Evolutionary conservation across 2,113 vertebrate genomes (phyloP).

Genomic region (Tricholaema leucomelas): DNA sequence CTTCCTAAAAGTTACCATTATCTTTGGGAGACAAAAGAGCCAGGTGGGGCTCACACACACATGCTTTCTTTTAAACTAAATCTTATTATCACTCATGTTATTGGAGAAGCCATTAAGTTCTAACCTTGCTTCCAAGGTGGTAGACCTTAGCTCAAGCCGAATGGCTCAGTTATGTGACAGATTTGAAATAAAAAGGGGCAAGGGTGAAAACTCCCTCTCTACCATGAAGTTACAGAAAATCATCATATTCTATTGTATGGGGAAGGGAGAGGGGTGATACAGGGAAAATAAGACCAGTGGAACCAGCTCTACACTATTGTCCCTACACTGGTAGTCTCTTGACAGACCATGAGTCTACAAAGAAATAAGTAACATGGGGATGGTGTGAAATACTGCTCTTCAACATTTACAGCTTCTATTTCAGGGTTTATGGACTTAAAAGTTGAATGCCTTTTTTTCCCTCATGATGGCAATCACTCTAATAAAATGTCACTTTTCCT

Average conservation of each 20-base stretch:
- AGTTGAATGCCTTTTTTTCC: not conserved
- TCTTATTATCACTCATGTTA: not conserved
- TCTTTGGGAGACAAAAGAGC: not conserved
- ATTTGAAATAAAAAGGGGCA: not conserved
- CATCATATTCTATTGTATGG: not conserved
- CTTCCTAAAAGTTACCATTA: constrained; percentile 6
- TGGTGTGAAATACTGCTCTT: not conserved
- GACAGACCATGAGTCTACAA: not conserved
- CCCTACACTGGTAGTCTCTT: not conserved
- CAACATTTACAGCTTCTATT: not conserved
- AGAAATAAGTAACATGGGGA: not conserved
- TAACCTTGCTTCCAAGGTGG: not conserved
- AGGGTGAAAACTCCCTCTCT: not conserved
- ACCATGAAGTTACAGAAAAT: not conserved
- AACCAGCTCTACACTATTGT: not conserved
- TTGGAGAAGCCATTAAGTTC: not conserved
- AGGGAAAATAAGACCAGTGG: not conserved
- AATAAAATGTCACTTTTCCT: not conserved
- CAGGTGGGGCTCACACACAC: not conserved
- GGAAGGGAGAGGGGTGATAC: not conserved
- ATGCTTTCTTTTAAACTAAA: not conserved
- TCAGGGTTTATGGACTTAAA: not conserved
- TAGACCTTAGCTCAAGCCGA: not conserved
- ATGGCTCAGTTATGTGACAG: not conserved
- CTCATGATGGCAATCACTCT: not conserved